phyloP scores from a whole-genome alignment of 2,888 invertebrate species.

The Gandaritis pyraliata region DNA sequence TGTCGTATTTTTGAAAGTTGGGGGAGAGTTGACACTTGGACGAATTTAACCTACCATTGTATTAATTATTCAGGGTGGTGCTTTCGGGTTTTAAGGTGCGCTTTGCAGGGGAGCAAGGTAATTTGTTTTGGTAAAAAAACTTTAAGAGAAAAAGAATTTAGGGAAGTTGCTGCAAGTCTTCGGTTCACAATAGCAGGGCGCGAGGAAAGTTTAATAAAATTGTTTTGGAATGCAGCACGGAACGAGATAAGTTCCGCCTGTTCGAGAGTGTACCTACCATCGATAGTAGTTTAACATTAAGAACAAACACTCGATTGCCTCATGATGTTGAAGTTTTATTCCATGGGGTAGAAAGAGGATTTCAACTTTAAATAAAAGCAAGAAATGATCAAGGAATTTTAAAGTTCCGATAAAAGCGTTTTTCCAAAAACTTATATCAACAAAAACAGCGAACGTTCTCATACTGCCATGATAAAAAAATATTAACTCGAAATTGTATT shows the following conservation, averaged over 20 bases:
- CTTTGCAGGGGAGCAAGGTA: conserved; percentile 70
- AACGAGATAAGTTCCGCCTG: conserved; percentile 69
- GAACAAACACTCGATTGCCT: conserved; percentile 41
- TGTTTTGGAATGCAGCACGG: conserved; percentile 76
- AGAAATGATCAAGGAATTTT: conserved; percentile 14
- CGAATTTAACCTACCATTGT: conserved; percentile 83
- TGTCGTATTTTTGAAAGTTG: conserved; percentile 78
- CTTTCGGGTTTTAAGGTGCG: conserved; percentile 78
- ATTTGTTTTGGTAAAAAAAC: conserved; percentile 76
- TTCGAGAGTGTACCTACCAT: conserved; percentile 64
- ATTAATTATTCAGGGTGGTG: conserved; percentile 83
- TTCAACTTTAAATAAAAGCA: conserved; percentile 33
- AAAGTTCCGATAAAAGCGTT: neutral
- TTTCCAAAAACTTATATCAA: neutral
- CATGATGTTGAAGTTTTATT: conserved; percentile 31
- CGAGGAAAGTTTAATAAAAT: conserved; percentile 77
- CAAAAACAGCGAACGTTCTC: neutral
- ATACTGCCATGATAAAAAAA: conserved; percentile 33
- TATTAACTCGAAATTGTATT: conserved; percentile 46
- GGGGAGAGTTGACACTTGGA: conserved; percentile 83
- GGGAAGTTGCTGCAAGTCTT: conserved; percentile 68
- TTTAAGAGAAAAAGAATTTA: conserved; percentile 70
- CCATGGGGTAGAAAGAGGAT: conserved; percentile 18
- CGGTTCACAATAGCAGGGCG: conserved; percentile 62
- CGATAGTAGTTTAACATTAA: conserved; percentile 59